phyloP scores from a whole-genome alignment of 2,888 invertebrate species.

The Acrobeloides nanus region DNA sequence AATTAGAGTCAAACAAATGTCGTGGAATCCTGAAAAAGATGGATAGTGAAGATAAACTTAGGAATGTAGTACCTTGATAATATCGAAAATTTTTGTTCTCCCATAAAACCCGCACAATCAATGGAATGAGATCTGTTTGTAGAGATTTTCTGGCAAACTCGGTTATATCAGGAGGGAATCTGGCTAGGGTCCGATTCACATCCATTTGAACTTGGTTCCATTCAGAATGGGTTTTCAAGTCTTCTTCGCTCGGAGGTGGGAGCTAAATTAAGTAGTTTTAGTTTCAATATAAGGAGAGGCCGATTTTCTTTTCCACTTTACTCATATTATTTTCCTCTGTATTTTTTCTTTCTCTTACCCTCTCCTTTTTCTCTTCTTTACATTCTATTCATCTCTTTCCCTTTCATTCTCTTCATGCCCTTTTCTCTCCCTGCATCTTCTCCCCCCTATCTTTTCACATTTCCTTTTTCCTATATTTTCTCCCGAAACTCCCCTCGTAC shows the following conservation, averaged over 20 bases:
- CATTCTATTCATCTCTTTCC: no score
- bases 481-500: no score
- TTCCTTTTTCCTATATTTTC: no score
- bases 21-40: slow-evolving; percentile 47
- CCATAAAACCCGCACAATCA: slow-evolving; percentile 46
- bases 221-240: slow-evolving; percentile 37
- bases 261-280: slow-evolving; percentile 6
- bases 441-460: no score
- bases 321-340: no score
- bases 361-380: no score
- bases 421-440: no score
- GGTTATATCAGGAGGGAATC: slow-evolving; percentile 49
- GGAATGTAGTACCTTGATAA: slow-evolving; percentile 47
- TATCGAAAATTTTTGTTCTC: slow-evolving; percentile 45
- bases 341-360: no score
- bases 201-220: slow-evolving; percentile 53
- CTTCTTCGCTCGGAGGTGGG: slow-evolving; percentile 22
- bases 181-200: slow-evolving; percentile 48
- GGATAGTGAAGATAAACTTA: not conserved
- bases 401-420: no score
- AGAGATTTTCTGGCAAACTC: slow-evolving; percentile 36
- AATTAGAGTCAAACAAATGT: slow-evolving; percentile 46
- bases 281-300: no score
- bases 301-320: no score
- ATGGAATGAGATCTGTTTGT: slow-evolving; percentile 40